Evolutionary conservation across 1,140 invertebrate genomes (phyloP).

Genomic region (Cydia fagiglandana): DNA sequence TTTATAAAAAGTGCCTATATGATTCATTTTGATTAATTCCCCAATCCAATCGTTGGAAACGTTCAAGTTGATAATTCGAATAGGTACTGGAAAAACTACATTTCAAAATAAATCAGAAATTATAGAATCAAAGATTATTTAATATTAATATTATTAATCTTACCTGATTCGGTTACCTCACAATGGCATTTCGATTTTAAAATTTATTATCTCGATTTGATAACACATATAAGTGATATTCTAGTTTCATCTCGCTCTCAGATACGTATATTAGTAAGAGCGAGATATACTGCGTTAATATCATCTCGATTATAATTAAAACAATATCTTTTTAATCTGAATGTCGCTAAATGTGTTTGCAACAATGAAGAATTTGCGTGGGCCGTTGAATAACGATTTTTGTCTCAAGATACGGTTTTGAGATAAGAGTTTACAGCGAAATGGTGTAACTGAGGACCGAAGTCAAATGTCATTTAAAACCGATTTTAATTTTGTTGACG

Average conservation of each 20-base stretch:
- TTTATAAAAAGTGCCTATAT: too few species aligned
- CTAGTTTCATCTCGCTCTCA: too few species aligned
- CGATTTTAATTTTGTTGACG: too few species aligned
- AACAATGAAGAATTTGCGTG: constrained; percentile 7
- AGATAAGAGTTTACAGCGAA: background rate
- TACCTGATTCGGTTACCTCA: background rate
- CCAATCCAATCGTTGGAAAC: too few species aligned
- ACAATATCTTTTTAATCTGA: background rate
- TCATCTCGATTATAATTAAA: background rate
- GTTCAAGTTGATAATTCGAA: too few species aligned
- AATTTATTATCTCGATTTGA: background rate
- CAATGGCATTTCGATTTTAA: background rate
- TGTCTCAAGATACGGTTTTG: background rate
- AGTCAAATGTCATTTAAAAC: background rate
- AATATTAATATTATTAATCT: too few species aligned
- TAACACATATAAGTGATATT: too few species aligned
- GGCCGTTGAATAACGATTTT: background rate
- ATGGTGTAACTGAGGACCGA: background rate
- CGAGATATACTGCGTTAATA: background rate
- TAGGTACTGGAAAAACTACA: too few species aligned
- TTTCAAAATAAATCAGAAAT: too few species aligned
- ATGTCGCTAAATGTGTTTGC: background rate
- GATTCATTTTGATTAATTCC: too few species aligned
- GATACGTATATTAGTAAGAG: too few species aligned
- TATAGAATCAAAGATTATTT: too few species aligned